A percentile compares a stretch with the other conserved stretches of the same genome.
Conservation (phyloP, 1,140 invertebrate genomes). For the Batillaria attramentaria region DNA sequence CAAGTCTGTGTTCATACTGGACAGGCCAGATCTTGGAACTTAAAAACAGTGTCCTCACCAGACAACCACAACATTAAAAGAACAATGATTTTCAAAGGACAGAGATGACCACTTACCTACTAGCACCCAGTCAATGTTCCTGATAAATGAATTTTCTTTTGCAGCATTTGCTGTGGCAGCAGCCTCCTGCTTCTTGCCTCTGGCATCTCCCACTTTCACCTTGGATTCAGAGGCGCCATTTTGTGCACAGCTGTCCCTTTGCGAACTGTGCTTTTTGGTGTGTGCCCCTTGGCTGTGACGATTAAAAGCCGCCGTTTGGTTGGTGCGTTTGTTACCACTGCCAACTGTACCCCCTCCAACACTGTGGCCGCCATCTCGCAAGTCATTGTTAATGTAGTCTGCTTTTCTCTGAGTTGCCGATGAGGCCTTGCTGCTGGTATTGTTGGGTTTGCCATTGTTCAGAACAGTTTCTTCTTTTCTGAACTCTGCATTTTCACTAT, state of each 20-base stretch:
- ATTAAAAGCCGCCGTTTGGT: slow-evolving; percentile 48
- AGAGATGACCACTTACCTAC: slow-evolving; percentile 54
- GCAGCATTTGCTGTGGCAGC: slow-evolving; percentile 24
- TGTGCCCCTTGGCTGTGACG: slow-evolving; percentile 30
- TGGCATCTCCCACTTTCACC: slow-evolving; percentile 21
- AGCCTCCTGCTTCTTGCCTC: slow-evolving; percentile 11
- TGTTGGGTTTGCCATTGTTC: slow-evolving; percentile 64
- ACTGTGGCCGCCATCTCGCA: slow-evolving; percentile 50
- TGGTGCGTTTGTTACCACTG: slow-evolving; percentile 57
- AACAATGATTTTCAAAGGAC: too few relatives aligned
- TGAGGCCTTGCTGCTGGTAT: slow-evolving; percentile 47
- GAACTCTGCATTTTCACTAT: background rate
- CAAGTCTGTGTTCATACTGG: too few relatives aligned
- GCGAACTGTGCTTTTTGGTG: slow-evolving; percentile 26
- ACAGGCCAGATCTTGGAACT: too few relatives aligned
- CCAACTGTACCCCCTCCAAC: background rate
- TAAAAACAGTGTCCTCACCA: too few relatives aligned
- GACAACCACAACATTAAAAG: too few relatives aligned
- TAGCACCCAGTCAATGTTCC: slow-evolving; percentile 56
- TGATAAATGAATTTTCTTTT: slow-evolving; percentile 47
- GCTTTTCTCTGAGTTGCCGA: slow-evolving; percentile 56
- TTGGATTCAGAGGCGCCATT: background rate
- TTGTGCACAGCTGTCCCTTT: slow-evolving; percentile 41
- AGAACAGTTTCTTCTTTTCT: slow-evolving; percentile 51
- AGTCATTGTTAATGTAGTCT: slow-evolving; percentile 68